Conservation (phyloP, 2,888 invertebrate genomes). For the Pammene aurita region DNA sequence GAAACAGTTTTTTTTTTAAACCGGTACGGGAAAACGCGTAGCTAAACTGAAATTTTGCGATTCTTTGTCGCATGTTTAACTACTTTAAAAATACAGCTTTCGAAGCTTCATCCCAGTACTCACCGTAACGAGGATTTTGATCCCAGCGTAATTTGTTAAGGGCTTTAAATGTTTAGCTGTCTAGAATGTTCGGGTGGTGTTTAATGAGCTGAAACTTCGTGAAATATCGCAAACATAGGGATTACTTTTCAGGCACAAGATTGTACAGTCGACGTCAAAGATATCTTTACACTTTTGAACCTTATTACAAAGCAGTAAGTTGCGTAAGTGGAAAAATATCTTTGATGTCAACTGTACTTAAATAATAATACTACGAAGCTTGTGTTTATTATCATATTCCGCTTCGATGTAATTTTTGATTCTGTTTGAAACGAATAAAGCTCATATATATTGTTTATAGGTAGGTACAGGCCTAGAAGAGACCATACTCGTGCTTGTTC, state of each 20-base stretch:
- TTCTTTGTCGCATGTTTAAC: constrained; percentile 39
- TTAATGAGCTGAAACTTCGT: constrained; percentile 37
- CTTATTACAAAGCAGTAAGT: too few relatives aligned
- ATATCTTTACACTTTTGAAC: too few relatives aligned
- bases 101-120: constrained; percentile 7
- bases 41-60: constrained; percentile 19
- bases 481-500: too few relatives aligned
- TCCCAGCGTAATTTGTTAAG: constrained; percentile 37
- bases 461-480: too few relatives aligned
- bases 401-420: too few relatives aligned
- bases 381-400: too few relatives aligned
- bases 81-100: constrained; percentile 26
- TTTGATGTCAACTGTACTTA: too few relatives aligned
- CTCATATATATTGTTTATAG: too few relatives aligned
- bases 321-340: too few relatives aligned
- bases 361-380: too few relatives aligned
- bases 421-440: too few relatives aligned
- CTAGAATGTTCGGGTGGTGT: constrained; percentile 46
- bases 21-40: background rate
- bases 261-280: background rate
- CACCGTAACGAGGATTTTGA: constrained; percentile 31
- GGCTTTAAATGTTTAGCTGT: constrained; percentile 49
- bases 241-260: constrained; percentile 24
- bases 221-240: constrained; percentile 24
- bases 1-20: background rate